Conservation (phyloP, 30 jellyfish, hydroid and myxozoan genomes). For the Hydractinia echinata region DNA sequence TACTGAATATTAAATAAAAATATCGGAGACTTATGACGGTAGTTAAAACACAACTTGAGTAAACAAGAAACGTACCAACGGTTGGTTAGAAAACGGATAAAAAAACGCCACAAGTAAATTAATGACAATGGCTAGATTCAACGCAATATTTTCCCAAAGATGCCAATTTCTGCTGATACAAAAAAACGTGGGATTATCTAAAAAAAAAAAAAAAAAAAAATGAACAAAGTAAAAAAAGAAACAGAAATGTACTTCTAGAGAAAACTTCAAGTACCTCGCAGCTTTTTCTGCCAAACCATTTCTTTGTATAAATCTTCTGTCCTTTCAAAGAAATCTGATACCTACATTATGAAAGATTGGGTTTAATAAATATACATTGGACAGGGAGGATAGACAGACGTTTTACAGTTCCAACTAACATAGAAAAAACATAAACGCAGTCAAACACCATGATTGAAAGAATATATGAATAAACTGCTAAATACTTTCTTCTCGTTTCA, state of each 20-base stretch:
- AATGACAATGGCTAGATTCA: conserved; percentile 77
- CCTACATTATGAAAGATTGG: conserved; percentile 32
- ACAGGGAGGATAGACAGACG: not conserved
- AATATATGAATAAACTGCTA: no score
- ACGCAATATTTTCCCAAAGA: conserved; percentile 85
- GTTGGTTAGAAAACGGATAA: conserved; percentile 82
- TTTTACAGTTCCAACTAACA: not conserved
- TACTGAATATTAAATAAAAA: not conserved
- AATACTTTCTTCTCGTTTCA: no score
- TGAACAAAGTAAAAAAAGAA: not conserved
- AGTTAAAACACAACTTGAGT: not conserved
- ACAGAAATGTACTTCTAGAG: not conserved
- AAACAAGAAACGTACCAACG: conserved; percentile 35
- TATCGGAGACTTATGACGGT: not conserved
- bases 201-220: not conserved
- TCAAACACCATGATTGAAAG: not conserved
- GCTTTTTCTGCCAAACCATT: conserved; percentile 91
- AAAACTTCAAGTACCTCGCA: conserved; percentile 50
- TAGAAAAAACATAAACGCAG: not conserved
- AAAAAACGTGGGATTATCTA: conserved; percentile 65
- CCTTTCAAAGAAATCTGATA: conserved; percentile 81
- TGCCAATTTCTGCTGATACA: conserved; percentile 87
- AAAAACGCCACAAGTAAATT: conserved; percentile 83
- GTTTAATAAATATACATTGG: not conserved
- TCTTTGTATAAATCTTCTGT: conserved; percentile 83